Evolutionary conservation across 2,888 invertebrate genomes (phyloP).

Genomic region (Drosophila hawaiiensis): DNA sequence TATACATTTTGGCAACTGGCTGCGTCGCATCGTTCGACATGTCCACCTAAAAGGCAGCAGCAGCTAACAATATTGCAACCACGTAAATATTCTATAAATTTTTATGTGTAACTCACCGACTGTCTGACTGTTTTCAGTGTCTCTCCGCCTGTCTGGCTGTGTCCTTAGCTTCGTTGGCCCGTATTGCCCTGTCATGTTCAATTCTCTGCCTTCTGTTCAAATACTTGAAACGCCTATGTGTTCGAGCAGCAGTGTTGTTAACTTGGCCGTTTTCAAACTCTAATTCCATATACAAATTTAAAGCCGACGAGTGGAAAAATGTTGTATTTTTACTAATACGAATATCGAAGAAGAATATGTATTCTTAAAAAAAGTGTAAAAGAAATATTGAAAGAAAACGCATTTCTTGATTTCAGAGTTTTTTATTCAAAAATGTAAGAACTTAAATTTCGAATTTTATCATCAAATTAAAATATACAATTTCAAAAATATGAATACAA

Average conservation of each 20-base stretch:
- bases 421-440: not conserved
- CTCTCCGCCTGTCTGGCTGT: conserved; percentile 7
- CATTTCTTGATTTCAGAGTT: not conserved
- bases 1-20: conserved; percentile 65
- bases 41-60: conserved; percentile 29
- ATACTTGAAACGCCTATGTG: conserved; percentile 73
- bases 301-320: not conserved
- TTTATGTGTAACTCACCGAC: conserved; percentile 54
- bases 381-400: not conserved
- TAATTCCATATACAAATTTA: not conserved
- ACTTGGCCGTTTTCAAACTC: not conserved
- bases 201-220: conserved; percentile 74
- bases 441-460: not conserved
- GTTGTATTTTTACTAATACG: rapidly evolving
- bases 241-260: conserved; percentile 10
- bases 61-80: conserved; percentile 60
- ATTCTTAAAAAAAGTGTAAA: not conserved
- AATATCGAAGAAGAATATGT: not conserved
- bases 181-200: conserved; percentile 55
- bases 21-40: conserved; percentile 25
- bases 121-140: conserved; percentile 7
- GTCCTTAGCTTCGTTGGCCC: conserved; percentile 10
- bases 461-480: not conserved
- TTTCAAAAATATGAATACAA: not conserved
- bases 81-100: conserved; percentile 80